Base-by-base conservation (phyloP, 2,888 invertebrate genomes). In the Tachina lurida region DNA sequence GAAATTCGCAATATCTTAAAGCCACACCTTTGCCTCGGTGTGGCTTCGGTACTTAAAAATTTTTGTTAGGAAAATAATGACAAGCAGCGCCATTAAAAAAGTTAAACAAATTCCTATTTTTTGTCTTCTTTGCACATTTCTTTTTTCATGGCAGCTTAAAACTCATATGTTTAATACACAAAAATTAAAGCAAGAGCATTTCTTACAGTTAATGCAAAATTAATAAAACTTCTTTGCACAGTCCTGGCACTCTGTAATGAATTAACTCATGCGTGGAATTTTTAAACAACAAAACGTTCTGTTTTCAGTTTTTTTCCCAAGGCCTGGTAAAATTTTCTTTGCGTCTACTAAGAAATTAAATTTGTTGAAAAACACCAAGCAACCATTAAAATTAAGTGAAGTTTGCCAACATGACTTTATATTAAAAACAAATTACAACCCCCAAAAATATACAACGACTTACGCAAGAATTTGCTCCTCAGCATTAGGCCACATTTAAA, bases 331-430 rank as follows among this genome's bases (percentile, higher is more conserved):
- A 78, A 43, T 49, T 49, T 17, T 31, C 31, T 43, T n/a, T 22
- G 65, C 47, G 39, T 41, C 43, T 71, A 17, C 10, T 31, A 31
- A 31, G 7, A 58, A 49, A 47, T 49, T 58, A 58, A 70, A 65
- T 17, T 43, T 65, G 63, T 70, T n/a, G n/a, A 56, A 5, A 31
- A 49, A 67, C n/a, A 49, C 10, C 10, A 49, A 65, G 3, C 17
- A 45, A 9, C 9, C 5, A 70, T 39, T 70, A 43, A 10, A 56
- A 43, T 22, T 9, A 56, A 56, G 39, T 67, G 65, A 76, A 76
- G 47, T 58, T 45, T 63, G 76, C 47, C 76, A 76, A 63, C 56
- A 47, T 13, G n/a, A 67, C 45, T 58, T 47, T 54, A n/a, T 41
- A 63, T 19, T 2, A 43, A 41, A 52, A 54, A 10, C 4, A 39